These are phyloP conservation scores for Hirundo rustica DNA, from an alignment of 2,797 vertebrate species.

Conservation along the genomic window DNA sequence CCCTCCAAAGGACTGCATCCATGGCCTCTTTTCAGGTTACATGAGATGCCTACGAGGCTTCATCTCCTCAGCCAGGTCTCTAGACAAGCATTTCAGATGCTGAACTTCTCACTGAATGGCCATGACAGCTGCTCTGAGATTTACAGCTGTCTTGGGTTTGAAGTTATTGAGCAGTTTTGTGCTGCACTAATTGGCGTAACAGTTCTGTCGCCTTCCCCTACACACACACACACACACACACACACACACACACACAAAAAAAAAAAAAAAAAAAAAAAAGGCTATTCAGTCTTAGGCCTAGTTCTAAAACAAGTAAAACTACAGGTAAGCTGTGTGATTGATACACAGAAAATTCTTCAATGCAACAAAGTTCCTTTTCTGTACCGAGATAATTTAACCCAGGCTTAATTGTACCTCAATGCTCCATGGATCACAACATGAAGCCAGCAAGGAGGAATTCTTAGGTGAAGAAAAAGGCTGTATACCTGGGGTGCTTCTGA, in stretches of 20 bases:
- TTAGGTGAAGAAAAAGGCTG: neutral
- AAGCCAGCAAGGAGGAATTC: neutral
- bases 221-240: neutral
- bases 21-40: neutral
- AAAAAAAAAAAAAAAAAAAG: neutral
- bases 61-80: neutral
- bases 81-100: neutral
- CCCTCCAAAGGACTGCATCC: neutral
- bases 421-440: accelerated
- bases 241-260: too few species aligned
- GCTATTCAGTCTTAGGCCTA: neutral
- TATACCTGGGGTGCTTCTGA: neutral
- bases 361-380: neutral
- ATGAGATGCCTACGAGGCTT: neutral
- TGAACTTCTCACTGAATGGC: neutral
- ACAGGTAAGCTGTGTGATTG: neutral
- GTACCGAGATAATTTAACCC: neutral
- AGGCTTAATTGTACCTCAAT: neutral
- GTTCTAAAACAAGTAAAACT: neutral
- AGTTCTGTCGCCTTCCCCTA: neutral
- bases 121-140: neutral
- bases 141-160: neutral
- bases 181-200: neutral
- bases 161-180: neutral
- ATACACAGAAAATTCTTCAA: neutral